phyloP scores from a whole-genome alignment of 2,797 vertebrate species.

The Gallinago stenura region DNA sequence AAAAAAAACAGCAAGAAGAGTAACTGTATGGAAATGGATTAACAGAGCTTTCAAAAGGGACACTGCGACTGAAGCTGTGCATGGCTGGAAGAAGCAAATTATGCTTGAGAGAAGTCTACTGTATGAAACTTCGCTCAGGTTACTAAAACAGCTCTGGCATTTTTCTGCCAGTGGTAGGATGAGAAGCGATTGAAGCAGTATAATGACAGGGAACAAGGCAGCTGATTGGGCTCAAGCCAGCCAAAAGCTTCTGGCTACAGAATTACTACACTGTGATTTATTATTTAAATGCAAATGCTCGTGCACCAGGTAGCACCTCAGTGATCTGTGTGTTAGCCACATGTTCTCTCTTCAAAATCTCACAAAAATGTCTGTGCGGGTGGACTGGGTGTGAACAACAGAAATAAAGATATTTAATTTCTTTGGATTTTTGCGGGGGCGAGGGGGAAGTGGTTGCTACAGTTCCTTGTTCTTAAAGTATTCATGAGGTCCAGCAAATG shows the following conservation, averaged over 20 bases:
- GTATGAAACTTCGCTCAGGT: neutral
- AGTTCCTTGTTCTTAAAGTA: neutral
- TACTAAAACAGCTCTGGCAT: neutral
- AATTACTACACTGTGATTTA: neutral
- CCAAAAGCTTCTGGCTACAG: neutral
- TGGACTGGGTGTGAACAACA: neutral
- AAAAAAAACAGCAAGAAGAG: neutral
- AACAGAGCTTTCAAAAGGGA: neutral
- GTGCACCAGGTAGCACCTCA: neutral
- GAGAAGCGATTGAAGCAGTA: neutral
- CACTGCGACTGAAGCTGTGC: neutral
- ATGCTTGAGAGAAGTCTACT: neutral
- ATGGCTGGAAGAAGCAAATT: neutral
- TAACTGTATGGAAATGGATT: neutral
- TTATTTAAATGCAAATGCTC: neutral
- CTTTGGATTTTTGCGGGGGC: too few species aligned
- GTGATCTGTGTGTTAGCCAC: neutral
- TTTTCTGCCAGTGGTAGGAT: neutral
- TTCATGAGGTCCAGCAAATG: neutral
- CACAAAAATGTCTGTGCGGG: neutral
- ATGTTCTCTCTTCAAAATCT: neutral
- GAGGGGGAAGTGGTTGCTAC: accelerated
- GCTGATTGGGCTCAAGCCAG: neutral
- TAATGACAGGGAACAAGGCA: neutral
- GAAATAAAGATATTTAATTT: neutral